Percentiles rank a stretch among this genome's conserved stretches.
phyloP scores from a whole-genome alignment of 2,797 vertebrate species.

The Phyllotis vaccarum region DNA sequence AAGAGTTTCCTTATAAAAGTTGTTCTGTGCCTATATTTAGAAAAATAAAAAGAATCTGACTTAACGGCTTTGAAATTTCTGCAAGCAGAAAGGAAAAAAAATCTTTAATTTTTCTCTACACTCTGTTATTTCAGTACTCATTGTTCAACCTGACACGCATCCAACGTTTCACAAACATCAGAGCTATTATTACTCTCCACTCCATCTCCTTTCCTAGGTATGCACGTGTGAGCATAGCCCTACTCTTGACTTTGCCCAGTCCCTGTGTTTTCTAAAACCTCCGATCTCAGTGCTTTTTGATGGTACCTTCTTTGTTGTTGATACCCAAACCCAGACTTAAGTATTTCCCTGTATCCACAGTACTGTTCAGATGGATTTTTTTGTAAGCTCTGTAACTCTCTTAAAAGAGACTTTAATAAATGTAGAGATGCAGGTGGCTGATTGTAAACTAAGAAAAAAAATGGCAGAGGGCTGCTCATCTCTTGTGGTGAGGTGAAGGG shows the following conservation, averaged over 20 bases:
- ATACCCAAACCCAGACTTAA: not conserved
- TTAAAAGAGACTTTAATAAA: not conserved
- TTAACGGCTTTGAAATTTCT: not conserved
- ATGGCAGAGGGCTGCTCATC: not conserved
- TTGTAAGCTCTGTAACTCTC: not conserved
- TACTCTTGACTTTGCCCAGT: too few species aligned
- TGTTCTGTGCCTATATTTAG: not conserved
- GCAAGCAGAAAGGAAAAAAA: not conserved
- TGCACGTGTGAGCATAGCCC: not conserved
- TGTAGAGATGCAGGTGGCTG: not conserved
- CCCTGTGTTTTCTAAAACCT: not conserved
- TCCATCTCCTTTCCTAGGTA: not conserved
- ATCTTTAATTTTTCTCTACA: not conserved
- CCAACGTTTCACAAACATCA: not conserved
- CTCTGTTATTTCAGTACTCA: not conserved
- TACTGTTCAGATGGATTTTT: not conserved
- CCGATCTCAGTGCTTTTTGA: not conserved
- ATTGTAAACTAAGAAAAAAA: not conserved
- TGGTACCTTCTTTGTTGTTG: too few species aligned
- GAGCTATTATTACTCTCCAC: not conserved
- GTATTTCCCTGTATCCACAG: not conserved
- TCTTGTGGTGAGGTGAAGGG: not conserved
- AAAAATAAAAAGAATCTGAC: slow-evolving; percentile 15
- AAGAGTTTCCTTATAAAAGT: not conserved
- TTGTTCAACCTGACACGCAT: not conserved